Percentiles rank a stretch among this genome's conserved stretches.
Evolutionary conservation across 53 echinoderm and acorn worm genomes (phyloP).

Genomic region (Mesocentrotus franciscanus): DNA sequence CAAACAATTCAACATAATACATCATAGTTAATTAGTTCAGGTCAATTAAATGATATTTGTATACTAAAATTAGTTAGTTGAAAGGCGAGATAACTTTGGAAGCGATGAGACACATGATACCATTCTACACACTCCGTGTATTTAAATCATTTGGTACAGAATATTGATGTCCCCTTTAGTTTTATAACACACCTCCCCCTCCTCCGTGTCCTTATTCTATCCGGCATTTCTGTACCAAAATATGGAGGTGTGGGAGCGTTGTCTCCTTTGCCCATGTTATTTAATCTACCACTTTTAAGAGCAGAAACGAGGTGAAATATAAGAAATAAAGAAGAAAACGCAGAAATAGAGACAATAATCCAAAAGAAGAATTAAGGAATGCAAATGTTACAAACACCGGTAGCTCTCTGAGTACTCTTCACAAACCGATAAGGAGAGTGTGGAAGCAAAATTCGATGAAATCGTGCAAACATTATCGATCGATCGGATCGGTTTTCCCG

Average conservation of each 20-base stretch:
- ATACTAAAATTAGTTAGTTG: not conserved
- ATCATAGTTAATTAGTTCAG: not conserved
- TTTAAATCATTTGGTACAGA: not conserved
- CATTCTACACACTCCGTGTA: not conserved
- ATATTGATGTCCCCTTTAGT: not conserved
- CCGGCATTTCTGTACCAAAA: not conserved
- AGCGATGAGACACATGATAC: not conserved
- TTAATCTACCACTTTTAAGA: slow-evolving; percentile 1
- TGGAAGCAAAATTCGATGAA: slow-evolving; percentile 48
- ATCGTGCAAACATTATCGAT: slow-evolving; percentile 57
- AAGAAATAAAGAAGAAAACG: not conserved
- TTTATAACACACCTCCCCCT: not conserved
- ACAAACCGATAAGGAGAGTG: slow-evolving; percentile 36
- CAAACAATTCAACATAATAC: not conserved
- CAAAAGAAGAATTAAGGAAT: not conserved
- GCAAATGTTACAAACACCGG: slow-evolving; percentile 42
- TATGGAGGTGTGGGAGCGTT: not conserved
- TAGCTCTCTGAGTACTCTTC: not conserved
- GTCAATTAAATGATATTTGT: not conserved
- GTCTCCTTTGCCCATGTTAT: not conserved
- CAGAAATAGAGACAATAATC: not conserved
- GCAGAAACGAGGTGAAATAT: not conserved
- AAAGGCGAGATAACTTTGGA: not conserved
- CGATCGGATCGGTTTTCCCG: slow-evolving; percentile 62
- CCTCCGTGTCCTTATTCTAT: not conserved